Conservation (phyloP, 1,140 invertebrate species). For the Parapsyche elsis region DNA sequence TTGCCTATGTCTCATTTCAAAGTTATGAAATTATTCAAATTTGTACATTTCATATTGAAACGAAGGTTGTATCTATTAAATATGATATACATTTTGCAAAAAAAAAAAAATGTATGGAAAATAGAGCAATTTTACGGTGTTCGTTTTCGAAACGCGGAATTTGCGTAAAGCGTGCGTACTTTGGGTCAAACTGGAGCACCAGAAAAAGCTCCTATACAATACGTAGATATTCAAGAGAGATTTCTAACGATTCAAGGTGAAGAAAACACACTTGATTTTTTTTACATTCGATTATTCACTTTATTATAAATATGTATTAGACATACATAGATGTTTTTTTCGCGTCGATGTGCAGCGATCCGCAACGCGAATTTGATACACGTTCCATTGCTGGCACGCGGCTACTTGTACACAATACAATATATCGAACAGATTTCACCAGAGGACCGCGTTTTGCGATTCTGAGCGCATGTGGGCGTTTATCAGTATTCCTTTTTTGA, state of each 20-base stretch:
- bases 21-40: not conserved
- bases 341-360: too few species aligned
- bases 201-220: not conserved
- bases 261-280: not conserved
- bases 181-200: not conserved
- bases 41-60: not conserved
- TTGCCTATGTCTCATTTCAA: not conserved
- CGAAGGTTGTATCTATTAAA: not conserved
- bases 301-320: too few species aligned
- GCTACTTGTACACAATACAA: too few species aligned
- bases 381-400: too few species aligned
- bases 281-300: not conserved
- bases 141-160: constrained; percentile 3
- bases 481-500: not conserved
- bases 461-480: not conserved
- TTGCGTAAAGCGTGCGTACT: not conserved
- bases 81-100: too few species aligned
- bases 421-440: too few species aligned
- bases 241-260: not conserved
- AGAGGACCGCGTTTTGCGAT: not conserved
- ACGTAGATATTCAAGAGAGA: not conserved
- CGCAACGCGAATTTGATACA: too few species aligned
- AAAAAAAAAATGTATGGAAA: not conserved
- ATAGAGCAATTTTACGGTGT: constrained; percentile 7
- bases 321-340: too few species aligned